phyloP scores from a whole-genome alignment of 2,797 vertebrate species.

The Thaleichthys pacificus region DNA sequence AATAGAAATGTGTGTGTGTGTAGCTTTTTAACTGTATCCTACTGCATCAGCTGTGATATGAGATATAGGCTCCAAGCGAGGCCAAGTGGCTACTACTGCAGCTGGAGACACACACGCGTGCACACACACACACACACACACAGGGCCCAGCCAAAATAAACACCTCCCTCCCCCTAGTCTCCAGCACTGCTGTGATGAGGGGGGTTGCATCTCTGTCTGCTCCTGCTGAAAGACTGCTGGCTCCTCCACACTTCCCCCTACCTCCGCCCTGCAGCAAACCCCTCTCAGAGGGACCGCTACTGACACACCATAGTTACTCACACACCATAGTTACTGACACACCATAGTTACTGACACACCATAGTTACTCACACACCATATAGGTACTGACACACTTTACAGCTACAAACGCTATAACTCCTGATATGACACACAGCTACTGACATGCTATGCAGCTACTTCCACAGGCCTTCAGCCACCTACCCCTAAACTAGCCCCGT shows the following conservation, averaged over 20 bases:
- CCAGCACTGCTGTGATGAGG: too few species aligned
- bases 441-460: too few species aligned
- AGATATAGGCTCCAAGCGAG: conserved; percentile 21
- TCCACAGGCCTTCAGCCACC: too few species aligned
- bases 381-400: too few species aligned
- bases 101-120: conserved; percentile 18
- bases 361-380: too few species aligned
- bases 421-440: too few species aligned
- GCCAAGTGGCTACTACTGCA: conserved; percentile 42
- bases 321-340: too few species aligned
- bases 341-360: too few species aligned
- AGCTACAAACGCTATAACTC: too few species aligned
- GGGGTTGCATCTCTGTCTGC: conserved; percentile 13
- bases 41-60: conserved; percentile 23
- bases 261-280: background rate
- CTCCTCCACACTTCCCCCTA: background rate
- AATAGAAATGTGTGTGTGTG: background rate
- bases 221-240: conserved; percentile 45
- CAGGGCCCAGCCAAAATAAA: conserved; percentile 58
- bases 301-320: too few species aligned
- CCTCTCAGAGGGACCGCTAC: too few species aligned
- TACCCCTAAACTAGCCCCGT: background rate
- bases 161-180: conserved; percentile 35
- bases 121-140: conserved; percentile 11
- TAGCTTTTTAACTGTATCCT: background rate